phyloP scores from a whole-genome alignment of 2,888 invertebrate species.

The Heliconius sara region DNA sequence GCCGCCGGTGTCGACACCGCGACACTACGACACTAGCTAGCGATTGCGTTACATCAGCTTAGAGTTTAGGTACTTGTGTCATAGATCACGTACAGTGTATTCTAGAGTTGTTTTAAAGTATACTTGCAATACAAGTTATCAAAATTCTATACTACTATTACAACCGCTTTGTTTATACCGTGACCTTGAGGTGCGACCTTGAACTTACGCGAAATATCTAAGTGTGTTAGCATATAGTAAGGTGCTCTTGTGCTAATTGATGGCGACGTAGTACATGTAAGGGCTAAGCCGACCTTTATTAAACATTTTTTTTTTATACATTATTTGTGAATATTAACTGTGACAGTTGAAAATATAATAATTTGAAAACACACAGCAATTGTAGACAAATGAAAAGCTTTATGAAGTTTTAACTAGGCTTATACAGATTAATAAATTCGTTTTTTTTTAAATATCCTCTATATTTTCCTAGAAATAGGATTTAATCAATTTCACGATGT shows the following conservation, averaged over 20 bases:
- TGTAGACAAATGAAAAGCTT: not conserved
- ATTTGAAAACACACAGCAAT: not conserved
- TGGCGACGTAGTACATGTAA: not conserved
- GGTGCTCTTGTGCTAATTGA: conserved; percentile 14
- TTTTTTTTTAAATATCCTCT: not conserved
- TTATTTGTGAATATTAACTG: not conserved
- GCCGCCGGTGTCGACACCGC: not conserved
- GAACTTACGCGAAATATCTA: conserved; percentile 53
- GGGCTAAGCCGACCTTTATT: not conserved
- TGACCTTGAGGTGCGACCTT: conserved; percentile 73
- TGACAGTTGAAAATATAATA: not conserved
- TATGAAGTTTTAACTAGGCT: not conserved
- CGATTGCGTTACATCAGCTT: not conserved
- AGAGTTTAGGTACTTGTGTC: not conserved
- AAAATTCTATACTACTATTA: conserved; percentile 15
- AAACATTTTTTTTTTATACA: not conserved
- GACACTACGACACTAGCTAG: not conserved
- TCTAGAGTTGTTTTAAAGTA: not conserved
- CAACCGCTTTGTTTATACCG: conserved; percentile 51
- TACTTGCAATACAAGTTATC: not conserved
- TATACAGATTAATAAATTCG: not conserved
- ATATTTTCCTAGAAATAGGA: not conserved
- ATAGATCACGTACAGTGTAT: not conserved
- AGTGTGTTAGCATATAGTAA: conserved; percentile 24
- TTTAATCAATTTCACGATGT: too few species aligned